Evolutionary conservation across 2,888 invertebrate genomes (phyloP), one percentile per base, ranked within the genome.

Genomic region (Amorpha juglandis): DNA sequence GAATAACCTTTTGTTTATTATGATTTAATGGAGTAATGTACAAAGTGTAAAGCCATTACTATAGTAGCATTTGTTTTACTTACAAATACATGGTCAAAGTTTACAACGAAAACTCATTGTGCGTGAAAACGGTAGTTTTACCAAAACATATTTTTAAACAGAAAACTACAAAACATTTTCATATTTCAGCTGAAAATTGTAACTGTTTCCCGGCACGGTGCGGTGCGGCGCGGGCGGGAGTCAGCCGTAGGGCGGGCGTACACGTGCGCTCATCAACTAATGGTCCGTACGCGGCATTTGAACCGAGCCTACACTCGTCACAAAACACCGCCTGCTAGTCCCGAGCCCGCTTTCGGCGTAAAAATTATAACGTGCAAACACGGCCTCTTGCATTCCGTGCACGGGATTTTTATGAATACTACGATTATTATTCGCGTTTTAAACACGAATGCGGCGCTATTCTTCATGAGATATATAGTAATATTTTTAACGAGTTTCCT

Each of bases 231-330:
- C 71, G 75, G 64, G 53, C 53, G 58, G 58, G 83, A 78, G 81
- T 75, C 82, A 82, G 81, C 78, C 82, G 83, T 83, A 83, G 88
- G 87, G 86, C 85, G 86, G 82, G 87, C 80, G 84, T 81, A 84
- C 90, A 90, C 90, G 89, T 87, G 90, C 90, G 87, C 89, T 93
- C 93, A 93, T 93, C 94, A 93, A 91, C 93, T 94, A 94, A 94
- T 94, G 94, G 94, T 89, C 94, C 93, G 91, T 93, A 88, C 92
- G 90, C 92, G 91, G 91, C 92, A 92, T 92, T 91, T 92, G 93
- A 93, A 92, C 92, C 89, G 90, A 90, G 89, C 89, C 92, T 91
- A 90, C 90, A 88, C 90, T 89, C 90, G 76, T 82, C 82, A 90
- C 86, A 90, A 90, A 91, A 89, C 89, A 90, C 38, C 58, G 84